Evolutionary conservation across 1,140 invertebrate species (phyloP), one percentile per base, ranked within the genome.

Genomic region (Neotoxoptera formosana): DNA sequence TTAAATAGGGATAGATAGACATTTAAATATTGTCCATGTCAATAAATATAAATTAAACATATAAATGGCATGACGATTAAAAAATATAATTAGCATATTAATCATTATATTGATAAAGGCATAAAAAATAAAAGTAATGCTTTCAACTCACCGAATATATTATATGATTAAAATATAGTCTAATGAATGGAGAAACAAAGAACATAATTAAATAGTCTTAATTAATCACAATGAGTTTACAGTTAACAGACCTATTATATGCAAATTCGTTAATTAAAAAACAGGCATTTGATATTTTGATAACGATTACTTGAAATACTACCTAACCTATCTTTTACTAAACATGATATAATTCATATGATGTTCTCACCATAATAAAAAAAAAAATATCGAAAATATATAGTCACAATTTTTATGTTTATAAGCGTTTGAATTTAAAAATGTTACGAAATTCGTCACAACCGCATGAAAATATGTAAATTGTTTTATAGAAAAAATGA

Each of bases 211-310:
- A 89, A 89, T 34, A n/a, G 48, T 34, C 21, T 36, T 89, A 11
- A 89, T 89, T 89, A 53, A 53, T 89, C 34, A 34, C 20, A 17
- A 34, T 30, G 30, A 88, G 47, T 88, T 88, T 53, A 87, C 86
- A 48, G 47, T 48, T 87, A 88, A 34, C 47, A 51, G 47, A 88
- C 86, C 86, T 51, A 88, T 88, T 88, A 88, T 88, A 88, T 88
- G 86, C 47, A 88, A 88, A 88, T 88, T 34, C 0, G 34, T 51
- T 51, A 88, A 88, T 88, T 88, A 88, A 88, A 88, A 88, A 51
- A 51, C n/a, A 51, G 3, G 25, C 23, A 20, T 48, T 88, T 48
- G 47, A 88, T 88, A 88, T 51, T 88, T 53, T 51, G 86, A 88
- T 88, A 88, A 88, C 86, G 8, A 34, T 51, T 81, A 21, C 76